These are phyloP conservation scores for Agrotis segetum DNA, from an alignment of 2,888 invertebrate species.

Conservation along the genomic window DNA sequence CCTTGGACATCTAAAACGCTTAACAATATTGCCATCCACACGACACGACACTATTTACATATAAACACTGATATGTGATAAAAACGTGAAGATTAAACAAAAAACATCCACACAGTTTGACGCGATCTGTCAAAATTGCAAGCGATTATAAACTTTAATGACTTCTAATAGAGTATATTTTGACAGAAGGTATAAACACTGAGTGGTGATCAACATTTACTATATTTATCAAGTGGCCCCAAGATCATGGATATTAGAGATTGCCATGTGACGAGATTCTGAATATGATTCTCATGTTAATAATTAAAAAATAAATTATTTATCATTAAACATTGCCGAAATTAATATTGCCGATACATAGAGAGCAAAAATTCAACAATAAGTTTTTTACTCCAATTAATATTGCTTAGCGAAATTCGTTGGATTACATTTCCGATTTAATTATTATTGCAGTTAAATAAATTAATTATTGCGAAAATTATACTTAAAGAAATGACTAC, in stretches of 20 bases:
- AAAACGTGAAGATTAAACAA: conserved; percentile 74
- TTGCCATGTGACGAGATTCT: conserved; percentile 69
- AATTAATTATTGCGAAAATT: conserved; percentile 77
- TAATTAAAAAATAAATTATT: conserved; percentile 39
- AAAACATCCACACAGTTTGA: conserved; percentile 67
- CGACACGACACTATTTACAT: conserved; percentile 86
- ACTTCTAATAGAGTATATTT: conserved; percentile 59
- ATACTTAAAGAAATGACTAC: conserved; percentile 63
- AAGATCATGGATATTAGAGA: conserved; percentile 79
- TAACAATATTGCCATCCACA: conserved; percentile 80
- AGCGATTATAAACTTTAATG: conserved; percentile 57
- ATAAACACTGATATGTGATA: conserved; percentile 87
- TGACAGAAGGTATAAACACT: conserved; percentile 64
- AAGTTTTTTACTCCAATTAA: conserved; percentile 66
- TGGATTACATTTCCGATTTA: conserved; percentile 70
- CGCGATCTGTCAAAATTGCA: conserved; percentile 64
- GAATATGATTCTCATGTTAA: conserved; percentile 55
- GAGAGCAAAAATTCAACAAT: conserved; percentile 69
- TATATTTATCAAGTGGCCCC: conserved; percentile 80
- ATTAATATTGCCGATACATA: conserved; percentile 64
- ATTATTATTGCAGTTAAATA: conserved; percentile 68
- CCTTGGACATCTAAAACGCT: conserved; percentile 56
- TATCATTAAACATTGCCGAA: conserved; percentile 33
- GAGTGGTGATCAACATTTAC: conserved; percentile 69
- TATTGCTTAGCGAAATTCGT: conserved; percentile 88